Evolutionary conservation across 2,113 vertebrate species (phyloP), one percentile per base, ranked within the genome.

Genomic region (Salminus brasiliensis): DNA sequence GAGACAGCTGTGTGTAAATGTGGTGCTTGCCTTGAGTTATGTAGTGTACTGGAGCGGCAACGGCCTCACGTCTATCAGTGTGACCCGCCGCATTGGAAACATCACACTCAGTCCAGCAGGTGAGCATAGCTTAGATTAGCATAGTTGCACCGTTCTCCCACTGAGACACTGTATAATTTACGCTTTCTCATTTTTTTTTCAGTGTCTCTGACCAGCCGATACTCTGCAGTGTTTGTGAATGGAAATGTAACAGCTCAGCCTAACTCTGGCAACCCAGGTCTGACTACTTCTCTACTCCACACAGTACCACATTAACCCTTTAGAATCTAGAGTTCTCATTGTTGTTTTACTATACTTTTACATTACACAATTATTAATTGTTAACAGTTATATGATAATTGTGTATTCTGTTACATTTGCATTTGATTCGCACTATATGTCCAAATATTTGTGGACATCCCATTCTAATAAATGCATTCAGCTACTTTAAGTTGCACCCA

Each of bases 251-350:
- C 2, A 7, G 81, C 72, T 63, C 72, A 87, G 62, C 68, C 88
- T 1, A 88, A 84, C 0, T 95, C 93, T 11, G 95, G 92, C 6
- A 95, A 96, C 83, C 95, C 97, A 95, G 97, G 98, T 98, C 65
- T 70, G 83, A 70, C 5, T 18, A 47, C 73, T 13, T 62, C 10
- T 1, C 27, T 30, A n/a, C 12, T 9, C 10, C 29, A 49, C 21
- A 9, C n/a, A 76, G 15, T 72, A 30, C 6, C 7, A 53, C 1
- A 7, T 32, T 34, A 63, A 15, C 5, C 27, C 25, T 59, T 6
- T 23, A 6, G 12, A 41, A 0, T 15, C n/a, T n/a, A 9, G 1
- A 15, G 43, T 45, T 15, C 12, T 45, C 3, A 45, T 6, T 45
- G 16, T 13, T 15, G 43, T 45, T 45, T 45, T 15, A 13, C 43